Base-by-base conservation (phyloP, 2,113 vertebrate genomes). In the Corythaixoides concolor region DNA sequence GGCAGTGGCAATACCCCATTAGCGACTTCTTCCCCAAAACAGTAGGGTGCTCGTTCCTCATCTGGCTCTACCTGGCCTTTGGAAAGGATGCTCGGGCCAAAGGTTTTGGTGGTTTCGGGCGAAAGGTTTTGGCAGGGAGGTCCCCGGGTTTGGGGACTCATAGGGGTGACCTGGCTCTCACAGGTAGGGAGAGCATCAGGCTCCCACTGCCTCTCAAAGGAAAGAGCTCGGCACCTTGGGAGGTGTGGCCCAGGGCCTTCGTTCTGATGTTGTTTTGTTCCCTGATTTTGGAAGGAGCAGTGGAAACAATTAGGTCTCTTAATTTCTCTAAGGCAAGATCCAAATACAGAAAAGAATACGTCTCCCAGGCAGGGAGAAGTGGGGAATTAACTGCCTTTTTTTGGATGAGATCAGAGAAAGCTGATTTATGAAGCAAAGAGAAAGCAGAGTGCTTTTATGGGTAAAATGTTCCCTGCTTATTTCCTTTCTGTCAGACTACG, bases 401-500 rank as follows among this genome's bases (percentile, higher is more conserved):
- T 97, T 95, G 95, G 97, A 95, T 88, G 94, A 95, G 95, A 97
- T 96, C 97, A 97, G 95, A 93, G 94, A 96, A 95, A 95, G 81
- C 93, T 95, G 95, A 97, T 97, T 97, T 95, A 97, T 97, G 95
- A 95, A 96, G 96, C 87, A 97, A 91, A 92, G 95, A 93, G 97
- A 97, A 97, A 95, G 96, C 97, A 77, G 95, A 96, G 92, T 93
- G 94, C 95, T 97, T 97, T 97, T 96, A 97, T 97, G 96, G 94
- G 96, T 96, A 97, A 95, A 97, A 97, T 95, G 97, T 95, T 97
- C 97, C 94, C 81, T 96, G 92, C 95, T 97, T 97, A 96, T 97
- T 97, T 97, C 96, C 97, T 94, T 95, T 97, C 95, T 96, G 91
- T 96, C 86, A 90, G 95, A 96, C 96, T 97, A 91, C 41, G 15